Evolutionary conservation across 2,888 invertebrate genomes (phyloP), one percentile per base, ranked within the genome.

Genomic region (Apamea monoglypha): DNA sequence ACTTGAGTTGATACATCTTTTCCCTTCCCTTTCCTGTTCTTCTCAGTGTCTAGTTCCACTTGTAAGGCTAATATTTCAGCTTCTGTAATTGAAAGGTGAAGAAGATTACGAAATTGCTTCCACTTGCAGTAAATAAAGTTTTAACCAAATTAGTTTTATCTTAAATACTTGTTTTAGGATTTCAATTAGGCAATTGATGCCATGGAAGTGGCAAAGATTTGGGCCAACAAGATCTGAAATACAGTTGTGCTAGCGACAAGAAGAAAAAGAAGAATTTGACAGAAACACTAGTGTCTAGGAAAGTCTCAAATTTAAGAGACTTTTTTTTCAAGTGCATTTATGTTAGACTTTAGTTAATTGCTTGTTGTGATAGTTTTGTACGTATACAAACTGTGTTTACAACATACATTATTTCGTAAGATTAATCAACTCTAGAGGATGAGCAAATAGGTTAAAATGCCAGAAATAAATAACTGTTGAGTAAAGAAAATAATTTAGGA

Each of bases 1-100:
- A 95, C 95, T 92, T 97, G 96, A 72, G 96, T 94, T 68, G 96
- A 93, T 72, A 92, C 96, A 95, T 97, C 96, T 91, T 94, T 95
- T 83, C 90, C 93, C 61, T 88, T 90, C n/a, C 84, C 70, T 75
- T 90, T 92, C 14, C 88, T 90, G 71, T 90, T 90, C 81, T 92
- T 92, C 50, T 85, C 83, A 61, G 90, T 86, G 81, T 96, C 95
- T 69, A 96, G 89, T 91, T 96, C 92, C 0, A 96, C 95, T 93
- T 95, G 95, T 10, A 96, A 87, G 1, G 96, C 96, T 79, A 96
- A 91, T 83, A 97, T 94, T 90, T 96, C 95, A 74, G 96, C 94
- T 91, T 95, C 97, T 97, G 92, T 75, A 92, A 93, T 78, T 56
- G 14, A 64, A 32, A 67, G 3, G 16, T 40, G 10, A 82, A 40